phyloP scores from a whole-genome alignment of 1,140 invertebrate genomes.

The Asbolus verrucosus region DNA sequence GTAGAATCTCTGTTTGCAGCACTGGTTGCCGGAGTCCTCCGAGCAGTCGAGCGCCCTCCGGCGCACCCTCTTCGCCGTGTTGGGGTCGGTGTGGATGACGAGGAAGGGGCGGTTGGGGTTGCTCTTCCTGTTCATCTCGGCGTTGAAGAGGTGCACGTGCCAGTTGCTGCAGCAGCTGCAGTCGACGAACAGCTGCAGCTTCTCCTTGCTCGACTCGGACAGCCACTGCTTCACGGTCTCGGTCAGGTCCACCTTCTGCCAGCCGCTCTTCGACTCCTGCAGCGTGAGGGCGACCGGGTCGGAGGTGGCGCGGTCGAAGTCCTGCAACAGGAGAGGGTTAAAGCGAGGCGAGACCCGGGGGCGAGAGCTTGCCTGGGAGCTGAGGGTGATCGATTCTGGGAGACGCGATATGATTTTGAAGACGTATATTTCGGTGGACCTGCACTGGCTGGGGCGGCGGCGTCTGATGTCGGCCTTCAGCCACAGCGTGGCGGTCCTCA shows the following conservation, averaged over 20 bases:
- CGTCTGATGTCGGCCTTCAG: conserved; percentile 75
- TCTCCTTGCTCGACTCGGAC: conserved; percentile 68
- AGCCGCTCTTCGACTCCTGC: conserved; percentile 76
- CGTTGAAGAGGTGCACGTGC: conserved; percentile 69
- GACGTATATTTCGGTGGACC: conserved; percentile 60
- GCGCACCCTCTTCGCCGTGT: conserved; percentile 74
- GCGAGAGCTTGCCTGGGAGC: conserved; percentile 62
- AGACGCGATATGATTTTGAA: conserved; percentile 61
- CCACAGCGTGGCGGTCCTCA: conserved; percentile 82
- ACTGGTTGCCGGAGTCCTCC: conserved; percentile 80
- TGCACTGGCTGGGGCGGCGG: conserved; percentile 60
- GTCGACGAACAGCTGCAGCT: conserved; percentile 83
- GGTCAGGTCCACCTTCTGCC: conserved; percentile 90
- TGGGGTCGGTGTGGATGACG: conserved; percentile 81
- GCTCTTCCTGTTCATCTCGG: conserved; percentile 54
- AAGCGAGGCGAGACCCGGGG: no score
- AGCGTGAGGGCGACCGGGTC: conserved; percentile 80
- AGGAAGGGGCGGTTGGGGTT: conserved; percentile 84
- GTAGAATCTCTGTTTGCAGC: conserved; percentile 90
- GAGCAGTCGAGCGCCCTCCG: conserved; percentile 86
- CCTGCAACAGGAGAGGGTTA: conserved; percentile 63
- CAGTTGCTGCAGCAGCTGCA: conserved; percentile 84
- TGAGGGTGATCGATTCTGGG: conserved; percentile 64
- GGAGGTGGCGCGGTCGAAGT: conserved; percentile 71
- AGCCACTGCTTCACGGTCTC: conserved; percentile 81